Evolutionary conservation across 1,140 invertebrate species (phyloP).

Genomic region (Limonius californicus): DNA sequence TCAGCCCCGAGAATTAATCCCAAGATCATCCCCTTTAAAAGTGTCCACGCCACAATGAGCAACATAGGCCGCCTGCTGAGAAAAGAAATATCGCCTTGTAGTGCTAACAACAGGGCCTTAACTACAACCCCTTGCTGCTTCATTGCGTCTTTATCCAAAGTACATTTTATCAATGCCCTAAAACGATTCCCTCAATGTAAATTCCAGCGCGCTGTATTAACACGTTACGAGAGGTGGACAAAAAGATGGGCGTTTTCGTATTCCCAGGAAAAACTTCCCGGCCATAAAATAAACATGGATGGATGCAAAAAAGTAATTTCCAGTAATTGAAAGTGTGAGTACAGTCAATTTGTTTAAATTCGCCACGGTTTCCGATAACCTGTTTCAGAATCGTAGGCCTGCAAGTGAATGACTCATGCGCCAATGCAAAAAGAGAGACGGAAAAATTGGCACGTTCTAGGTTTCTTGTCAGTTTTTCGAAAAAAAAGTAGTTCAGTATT

Average conservation of each 20-base stretch:
- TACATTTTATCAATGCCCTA: neutral
- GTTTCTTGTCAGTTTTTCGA: neutral
- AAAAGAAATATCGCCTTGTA: slow-evolving; percentile 1
- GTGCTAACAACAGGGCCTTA: neutral
- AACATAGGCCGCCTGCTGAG: slow-evolving; percentile 6
- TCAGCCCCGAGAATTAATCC: neutral
- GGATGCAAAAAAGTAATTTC: slow-evolving; percentile 31
- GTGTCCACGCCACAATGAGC: slow-evolving; percentile 1
- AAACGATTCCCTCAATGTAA: neutral
- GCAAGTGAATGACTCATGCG: neutral
- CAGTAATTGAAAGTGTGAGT: slow-evolving; percentile 37
- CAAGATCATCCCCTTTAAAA: slow-evolving; percentile 9
- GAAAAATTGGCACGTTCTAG: neutral
- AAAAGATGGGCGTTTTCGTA: neutral
- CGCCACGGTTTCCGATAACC: slow-evolving; percentile 25
- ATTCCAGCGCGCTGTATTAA: too few relatives aligned
- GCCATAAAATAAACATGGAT: slow-evolving; percentile 20
- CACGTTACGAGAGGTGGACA: too few relatives aligned
- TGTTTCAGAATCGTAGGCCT: slow-evolving; percentile 15
- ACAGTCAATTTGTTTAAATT: slow-evolving; percentile 38
- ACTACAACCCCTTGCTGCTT: neutral
- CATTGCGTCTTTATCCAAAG: neutral
- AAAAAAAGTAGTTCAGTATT: too few relatives aligned
- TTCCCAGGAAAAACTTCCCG: neutral
- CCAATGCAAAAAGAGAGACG: neutral